Percentiles rank a stretch among this genome's conserved stretches.
Conservation (phyloP, 2,797 vertebrate genomes). For the Ciconia nigra region DNA sequence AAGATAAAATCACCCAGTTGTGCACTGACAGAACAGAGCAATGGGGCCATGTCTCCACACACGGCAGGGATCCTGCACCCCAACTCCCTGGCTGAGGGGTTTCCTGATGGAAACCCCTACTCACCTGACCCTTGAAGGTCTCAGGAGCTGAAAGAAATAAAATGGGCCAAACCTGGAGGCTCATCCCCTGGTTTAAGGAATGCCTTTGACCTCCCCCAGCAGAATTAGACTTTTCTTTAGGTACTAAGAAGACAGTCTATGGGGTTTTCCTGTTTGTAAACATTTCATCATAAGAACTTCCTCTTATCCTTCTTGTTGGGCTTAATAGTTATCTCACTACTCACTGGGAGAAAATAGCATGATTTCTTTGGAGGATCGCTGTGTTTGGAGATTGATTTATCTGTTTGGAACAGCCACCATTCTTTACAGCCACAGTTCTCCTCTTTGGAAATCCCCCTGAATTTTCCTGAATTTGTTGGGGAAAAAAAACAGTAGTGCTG, state of each 20-base stretch:
- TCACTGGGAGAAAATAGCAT: background rate
- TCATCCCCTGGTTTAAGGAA: background rate
- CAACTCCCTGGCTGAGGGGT: background rate
- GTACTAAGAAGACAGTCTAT: background rate
- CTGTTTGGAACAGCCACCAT: background rate
- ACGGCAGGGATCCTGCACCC: background rate
- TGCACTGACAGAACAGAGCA: background rate
- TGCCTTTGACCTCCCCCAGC: background rate
- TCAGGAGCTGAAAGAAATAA: background rate
- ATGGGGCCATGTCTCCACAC: background rate
- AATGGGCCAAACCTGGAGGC: background rate
- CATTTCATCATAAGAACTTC: conserved; percentile 1
- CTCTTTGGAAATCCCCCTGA: background rate
- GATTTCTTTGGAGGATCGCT: background rate
- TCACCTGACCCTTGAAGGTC: background rate
- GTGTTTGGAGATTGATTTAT: background rate
- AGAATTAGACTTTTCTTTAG: background rate
- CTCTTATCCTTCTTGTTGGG: background rate
- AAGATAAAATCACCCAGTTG: background rate
- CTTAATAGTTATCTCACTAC: background rate
- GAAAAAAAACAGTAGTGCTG: background rate
- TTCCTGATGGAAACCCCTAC: background rate
- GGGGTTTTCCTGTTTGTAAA: conserved; percentile 29
- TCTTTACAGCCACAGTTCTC: background rate
- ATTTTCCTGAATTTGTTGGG: background rate